Evolutionary conservation across 1,140 invertebrate species (phyloP), one percentile per base, ranked within the genome.

Genomic region (Thereuonema tuberculata): DNA sequence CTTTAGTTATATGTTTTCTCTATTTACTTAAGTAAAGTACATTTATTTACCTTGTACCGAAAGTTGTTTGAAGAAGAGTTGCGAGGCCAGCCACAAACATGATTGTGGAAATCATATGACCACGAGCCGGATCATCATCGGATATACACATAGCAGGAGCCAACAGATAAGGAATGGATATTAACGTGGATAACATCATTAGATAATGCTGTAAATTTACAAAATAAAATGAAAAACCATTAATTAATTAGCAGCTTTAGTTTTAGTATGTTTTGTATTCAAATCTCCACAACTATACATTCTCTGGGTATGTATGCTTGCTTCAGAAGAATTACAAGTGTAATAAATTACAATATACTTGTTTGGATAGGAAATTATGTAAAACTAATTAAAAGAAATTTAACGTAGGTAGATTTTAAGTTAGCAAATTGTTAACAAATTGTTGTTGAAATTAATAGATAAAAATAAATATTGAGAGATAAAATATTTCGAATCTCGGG

Each of bases 31-130:
- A n/a, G n/a, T n/a, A n/a, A n/a, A n/a, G n/a, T n/a, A n/a, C n/a
- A n/a, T n/a, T n/a, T 37, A 37, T 37, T 37, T 69, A 84, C 84
- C 83, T 86, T 56, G 85, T 84, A 9, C 90, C 90, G 71, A 92
- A 80, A 0, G 85, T 86, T 2, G 81, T 77, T 71, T 93, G 89
- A 1, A 92, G 62, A 63, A 86, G 81, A 0, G 90, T 93, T 1
- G 87, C 81, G 0, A 93, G 70, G 15, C 89, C 89, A 25, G 87
- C 88, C 2, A 91, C 84, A 67, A 93, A 89, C 58, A 92, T 89
- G 78, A 90, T 88, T 0, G 89, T 91, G 0, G 85, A 87, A 60
- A 92, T 87, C 24, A 94, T 84, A 66, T 89, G 80, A 62, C 81
- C 85, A 49, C 82, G 76, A n/a, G 84, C 80, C 0, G 86, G 84